A percentile compares a stretch with the other conserved stretches of the same genome.
phyloP scores from a whole-genome alignment of 2,888 invertebrate genomes.

The Linyphia triangularis region DNA sequence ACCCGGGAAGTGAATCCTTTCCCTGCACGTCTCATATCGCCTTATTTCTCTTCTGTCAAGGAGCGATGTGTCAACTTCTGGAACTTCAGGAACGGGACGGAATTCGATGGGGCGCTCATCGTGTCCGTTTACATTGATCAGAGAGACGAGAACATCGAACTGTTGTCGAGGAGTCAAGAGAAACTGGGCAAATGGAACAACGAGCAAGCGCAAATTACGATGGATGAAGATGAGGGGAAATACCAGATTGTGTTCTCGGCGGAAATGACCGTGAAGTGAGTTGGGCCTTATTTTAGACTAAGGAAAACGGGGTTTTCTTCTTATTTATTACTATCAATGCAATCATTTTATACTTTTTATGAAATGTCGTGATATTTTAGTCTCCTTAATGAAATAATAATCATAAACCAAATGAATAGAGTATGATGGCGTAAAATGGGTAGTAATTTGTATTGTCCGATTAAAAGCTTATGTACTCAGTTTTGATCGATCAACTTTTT shows the following conservation, averaged over 20 bases:
- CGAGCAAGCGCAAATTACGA: conserved; percentile 41
- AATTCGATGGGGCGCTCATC: conserved; percentile 42
- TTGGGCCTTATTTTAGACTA: background rate
- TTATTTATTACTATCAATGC: too few species aligned
- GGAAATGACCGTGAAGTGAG: conserved; percentile 45
- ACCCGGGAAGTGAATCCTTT: background rate
- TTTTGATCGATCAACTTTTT: too few species aligned
- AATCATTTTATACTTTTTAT: too few species aligned
- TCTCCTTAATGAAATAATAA: too few species aligned
- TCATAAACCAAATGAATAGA: too few species aligned
- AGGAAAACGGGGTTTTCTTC: too few species aligned
- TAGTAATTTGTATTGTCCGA: too few species aligned
- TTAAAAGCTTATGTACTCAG: too few species aligned
- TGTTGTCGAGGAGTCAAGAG: conserved; percentile 28
- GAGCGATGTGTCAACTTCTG: conserved; percentile 69
- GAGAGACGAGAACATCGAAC: conserved; percentile 1
- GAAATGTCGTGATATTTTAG: too few species aligned
- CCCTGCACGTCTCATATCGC: conserved; percentile 67
- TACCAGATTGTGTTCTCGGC: conserved; percentile 63
- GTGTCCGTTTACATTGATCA: conserved; percentile 10
- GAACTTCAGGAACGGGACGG: conserved; percentile 62
- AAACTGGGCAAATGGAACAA: conserved; percentile 64
- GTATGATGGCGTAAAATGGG: too few species aligned
- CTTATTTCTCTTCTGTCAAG: conserved; percentile 44
- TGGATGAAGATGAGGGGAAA: conserved; percentile 32